Percentiles rank a stretch among this genome's conserved stretches.
These are phyloP conservation scores for Pogonophryne albipinna DNA, from an alignment of 2,797 vertebrate species.

Conservation along the genomic window DNA sequence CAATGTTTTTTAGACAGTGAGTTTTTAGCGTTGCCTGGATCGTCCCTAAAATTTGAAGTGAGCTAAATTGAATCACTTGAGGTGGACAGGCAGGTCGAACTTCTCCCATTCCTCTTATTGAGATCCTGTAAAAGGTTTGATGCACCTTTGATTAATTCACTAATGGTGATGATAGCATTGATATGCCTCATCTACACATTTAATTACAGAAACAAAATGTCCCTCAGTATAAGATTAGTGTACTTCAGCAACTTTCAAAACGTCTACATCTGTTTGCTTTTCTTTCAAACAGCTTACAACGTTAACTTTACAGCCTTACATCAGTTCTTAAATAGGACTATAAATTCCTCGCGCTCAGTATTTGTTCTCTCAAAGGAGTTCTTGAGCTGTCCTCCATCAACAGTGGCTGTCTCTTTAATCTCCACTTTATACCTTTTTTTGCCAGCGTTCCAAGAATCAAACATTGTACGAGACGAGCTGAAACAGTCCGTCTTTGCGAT, in stretches of 20 bases:
- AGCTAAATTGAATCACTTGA: conserved; percentile 21
- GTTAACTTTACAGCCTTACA: conserved; percentile 21
- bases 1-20: conserved; percentile 10
- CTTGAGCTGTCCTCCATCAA: conserved; percentile 48
- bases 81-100: conserved; percentile 16
- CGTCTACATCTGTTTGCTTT: conserved; percentile 17
- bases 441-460: conserved; percentile 39
- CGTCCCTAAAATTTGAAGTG: conserved; percentile 8
- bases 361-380: conserved; percentile 34
- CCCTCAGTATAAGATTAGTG: not conserved
- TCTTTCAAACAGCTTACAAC: conserved; percentile 17
- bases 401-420: conserved; percentile 36
- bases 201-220: conserved; percentile 44
- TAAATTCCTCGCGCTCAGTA: conserved; percentile 24
- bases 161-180: conserved; percentile 43
- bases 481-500: conserved; percentile 44
- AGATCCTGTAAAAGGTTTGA: conserved; percentile 41
- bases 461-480: conserved; percentile 4
- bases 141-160: conserved; percentile 40
- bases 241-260: conserved; percentile 11
- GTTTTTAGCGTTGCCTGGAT: not conserved
- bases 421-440: conserved; percentile 24
- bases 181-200: conserved; percentile 50
- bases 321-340: conserved; percentile 25
- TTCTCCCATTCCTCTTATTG: conserved; percentile 18